phyloP scores from a whole-genome alignment of 2,888 invertebrate genomes.

The Platynereis dumerilii region DNA sequence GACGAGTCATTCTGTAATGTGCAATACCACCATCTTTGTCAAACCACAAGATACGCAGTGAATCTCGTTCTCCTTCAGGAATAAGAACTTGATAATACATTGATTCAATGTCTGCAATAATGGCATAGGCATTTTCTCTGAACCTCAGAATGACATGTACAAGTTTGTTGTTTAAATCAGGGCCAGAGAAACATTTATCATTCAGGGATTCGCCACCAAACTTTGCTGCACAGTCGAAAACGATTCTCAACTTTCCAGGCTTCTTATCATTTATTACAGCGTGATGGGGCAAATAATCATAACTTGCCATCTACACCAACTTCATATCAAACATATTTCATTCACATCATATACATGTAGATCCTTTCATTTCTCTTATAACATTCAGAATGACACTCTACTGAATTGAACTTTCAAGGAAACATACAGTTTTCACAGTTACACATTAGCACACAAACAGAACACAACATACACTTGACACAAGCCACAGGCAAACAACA shows the following conservation, averaged over 20 bases:
- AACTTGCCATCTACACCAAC: no score
- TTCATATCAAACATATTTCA: no score
- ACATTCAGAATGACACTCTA: no score
- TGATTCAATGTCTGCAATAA: constrained; percentile 32
- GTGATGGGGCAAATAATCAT: constrained; percentile 29
- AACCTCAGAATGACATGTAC: constrained; percentile 28
- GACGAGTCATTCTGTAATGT: constrained; percentile 25
- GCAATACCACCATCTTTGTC: constrained; percentile 12
- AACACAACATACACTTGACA: no score
- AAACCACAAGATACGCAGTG: constrained; percentile 30
- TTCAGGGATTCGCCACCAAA: constrained; percentile 29
- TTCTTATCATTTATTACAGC: constrained; percentile 27
- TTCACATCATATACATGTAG: no score
- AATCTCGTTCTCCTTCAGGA: constrained; percentile 15
- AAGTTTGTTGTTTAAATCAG: constrained; percentile 30
- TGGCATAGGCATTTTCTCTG: constrained; percentile 25
- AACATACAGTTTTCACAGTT: no score
- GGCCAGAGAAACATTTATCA: constrained; percentile 29
- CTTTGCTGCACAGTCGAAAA: constrained; percentile 33
- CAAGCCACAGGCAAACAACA: no score
- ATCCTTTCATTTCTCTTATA: no score
- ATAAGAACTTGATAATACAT: constrained; percentile 36
- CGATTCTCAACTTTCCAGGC: constrained; percentile 27
- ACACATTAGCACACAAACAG: no score
- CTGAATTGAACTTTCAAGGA: no score